Evolutionary conservation across 2,113 vertebrate species (phyloP).

Genomic region (Menidia beryllina): DNA sequence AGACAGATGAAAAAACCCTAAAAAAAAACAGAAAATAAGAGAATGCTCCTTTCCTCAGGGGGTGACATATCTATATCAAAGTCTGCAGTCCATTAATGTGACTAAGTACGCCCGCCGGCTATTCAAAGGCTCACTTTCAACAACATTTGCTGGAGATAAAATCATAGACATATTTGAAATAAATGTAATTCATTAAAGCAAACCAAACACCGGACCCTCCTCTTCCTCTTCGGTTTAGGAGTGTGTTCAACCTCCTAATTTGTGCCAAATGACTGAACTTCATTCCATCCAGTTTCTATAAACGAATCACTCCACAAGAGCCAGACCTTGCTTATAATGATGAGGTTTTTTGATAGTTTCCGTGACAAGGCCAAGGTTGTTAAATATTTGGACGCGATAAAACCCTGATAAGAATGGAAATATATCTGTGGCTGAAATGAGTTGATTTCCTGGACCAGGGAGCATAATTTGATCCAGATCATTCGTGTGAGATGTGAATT

Average conservation of each 20-base stretch:
- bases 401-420: slow-evolving; percentile 27
- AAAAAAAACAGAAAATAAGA: slow-evolving; percentile 43
- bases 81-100: slow-evolving; percentile 72
- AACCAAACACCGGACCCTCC: slow-evolving; percentile 51
- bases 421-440: slow-evolving; percentile 26
- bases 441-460: slow-evolving; percentile 37
- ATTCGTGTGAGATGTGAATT: slow-evolving; percentile 43
- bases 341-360: slow-evolving; percentile 13
- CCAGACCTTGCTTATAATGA: slow-evolving; percentile 37
- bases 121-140: slow-evolving; percentile 75
- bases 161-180: slow-evolving; percentile 57
- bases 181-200: slow-evolving; percentile 76
- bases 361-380: slow-evolving; percentile 24
- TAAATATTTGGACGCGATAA: slow-evolving; percentile 44
- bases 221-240: slow-evolving; percentile 7
- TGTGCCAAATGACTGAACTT: slow-evolving; percentile 33
- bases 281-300: slow-evolving; percentile 24
- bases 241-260: slow-evolving; percentile 34
- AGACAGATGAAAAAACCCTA: neutral
- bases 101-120: slow-evolving; percentile 47
- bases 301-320: slow-evolving; percentile 3
- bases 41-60: slow-evolving; percentile 62
- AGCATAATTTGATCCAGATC: slow-evolving; percentile 52
- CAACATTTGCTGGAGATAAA: slow-evolving; percentile 63
- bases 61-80: slow-evolving; percentile 79